Evolutionary conservation across 2,888 invertebrate species (phyloP).

Genomic region (Pseudolycoriella hygida): DNA sequence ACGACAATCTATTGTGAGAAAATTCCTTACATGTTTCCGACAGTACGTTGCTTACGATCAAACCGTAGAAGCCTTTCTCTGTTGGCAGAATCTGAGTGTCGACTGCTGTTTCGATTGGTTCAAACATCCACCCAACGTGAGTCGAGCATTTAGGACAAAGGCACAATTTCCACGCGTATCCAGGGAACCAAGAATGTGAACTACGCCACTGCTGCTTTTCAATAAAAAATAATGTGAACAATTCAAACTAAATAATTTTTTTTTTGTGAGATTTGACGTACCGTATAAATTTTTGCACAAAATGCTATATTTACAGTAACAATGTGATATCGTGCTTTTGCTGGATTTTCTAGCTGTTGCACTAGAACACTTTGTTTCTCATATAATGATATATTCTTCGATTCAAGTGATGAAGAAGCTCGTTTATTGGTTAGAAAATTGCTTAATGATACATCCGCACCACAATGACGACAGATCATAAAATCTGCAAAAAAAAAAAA

Average conservation of each 20-base stretch:
- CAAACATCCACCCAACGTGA: slow-evolving; percentile 44
- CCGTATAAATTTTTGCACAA: slow-evolving; percentile 32
- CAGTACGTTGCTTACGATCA: slow-evolving; percentile 21
- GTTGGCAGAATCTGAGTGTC: slow-evolving; percentile 16
- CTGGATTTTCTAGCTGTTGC: slow-evolving; percentile 37
- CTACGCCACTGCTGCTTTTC: slow-evolving; percentile 30
- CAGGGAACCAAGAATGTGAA: slow-evolving; percentile 46
- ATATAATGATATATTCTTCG: slow-evolving; percentile 34
- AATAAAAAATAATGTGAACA: slow-evolving; percentile 6
- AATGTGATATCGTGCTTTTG: slow-evolving; percentile 35
- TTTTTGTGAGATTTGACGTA: neutral
- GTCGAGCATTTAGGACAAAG: slow-evolving; percentile 41
- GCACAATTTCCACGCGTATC: slow-evolving; percentile 43
- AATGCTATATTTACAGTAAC: slow-evolving; percentile 34
- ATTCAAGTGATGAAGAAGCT: slow-evolving; percentile 32
- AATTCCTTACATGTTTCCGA: slow-evolving; percentile 22
- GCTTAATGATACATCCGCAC: slow-evolving; percentile 37
- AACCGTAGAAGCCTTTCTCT: slow-evolving; percentile 22
- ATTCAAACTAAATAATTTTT: slow-evolving; percentile 6
- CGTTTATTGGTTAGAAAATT: slow-evolving; percentile 32
- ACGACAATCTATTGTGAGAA: neutral
- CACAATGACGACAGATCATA: slow-evolving; percentile 39
- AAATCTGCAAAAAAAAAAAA: slow-evolving; percentile 27
- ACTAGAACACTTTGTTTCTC: slow-evolving; percentile 34
- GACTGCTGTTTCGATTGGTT: slow-evolving; percentile 23